Conservation (phyloP, 2,113 vertebrate species). For the Stegostoma tigrinum region DNA sequence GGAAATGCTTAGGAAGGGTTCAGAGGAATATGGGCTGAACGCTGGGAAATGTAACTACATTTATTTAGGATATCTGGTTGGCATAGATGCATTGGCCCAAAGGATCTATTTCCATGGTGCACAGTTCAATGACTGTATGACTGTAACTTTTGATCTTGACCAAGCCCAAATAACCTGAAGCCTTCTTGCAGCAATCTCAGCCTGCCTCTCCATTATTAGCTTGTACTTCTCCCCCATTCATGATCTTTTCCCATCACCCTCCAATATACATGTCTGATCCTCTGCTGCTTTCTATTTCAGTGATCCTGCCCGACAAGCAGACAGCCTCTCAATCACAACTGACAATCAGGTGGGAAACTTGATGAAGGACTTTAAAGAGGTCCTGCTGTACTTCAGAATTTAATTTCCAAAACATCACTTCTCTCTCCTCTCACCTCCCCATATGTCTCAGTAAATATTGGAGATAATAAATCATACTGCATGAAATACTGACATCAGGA, state of each 20-base stretch:
- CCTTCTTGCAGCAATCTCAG: too few species aligned
- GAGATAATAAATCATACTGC: not conserved
- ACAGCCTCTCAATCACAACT: not conserved
- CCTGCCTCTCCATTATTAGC: too few species aligned
- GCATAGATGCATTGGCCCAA: too few species aligned
- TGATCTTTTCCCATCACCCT: not conserved
- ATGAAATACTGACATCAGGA: not conserved
- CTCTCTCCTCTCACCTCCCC: not conserved
- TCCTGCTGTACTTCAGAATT: not conserved
- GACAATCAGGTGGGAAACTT: not conserved
- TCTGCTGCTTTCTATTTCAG: not conserved
- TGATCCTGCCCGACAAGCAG: not conserved
- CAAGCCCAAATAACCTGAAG: too few species aligned
- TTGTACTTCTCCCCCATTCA: not conserved
- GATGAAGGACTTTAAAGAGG: not conserved
- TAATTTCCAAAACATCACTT: not conserved
- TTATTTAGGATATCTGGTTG: too few species aligned
- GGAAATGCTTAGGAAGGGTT: too few species aligned
- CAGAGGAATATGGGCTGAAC: too few species aligned
- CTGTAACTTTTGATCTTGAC: too few species aligned
- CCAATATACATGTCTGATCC: accelerated
- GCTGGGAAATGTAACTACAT: too few species aligned
- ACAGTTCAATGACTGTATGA: too few species aligned
- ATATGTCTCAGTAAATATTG: not conserved
- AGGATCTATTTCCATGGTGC: too few species aligned